Base-by-base conservation (phyloP, 2,797 vertebrate genomes). In the Chrysolophus pictus region DNA sequence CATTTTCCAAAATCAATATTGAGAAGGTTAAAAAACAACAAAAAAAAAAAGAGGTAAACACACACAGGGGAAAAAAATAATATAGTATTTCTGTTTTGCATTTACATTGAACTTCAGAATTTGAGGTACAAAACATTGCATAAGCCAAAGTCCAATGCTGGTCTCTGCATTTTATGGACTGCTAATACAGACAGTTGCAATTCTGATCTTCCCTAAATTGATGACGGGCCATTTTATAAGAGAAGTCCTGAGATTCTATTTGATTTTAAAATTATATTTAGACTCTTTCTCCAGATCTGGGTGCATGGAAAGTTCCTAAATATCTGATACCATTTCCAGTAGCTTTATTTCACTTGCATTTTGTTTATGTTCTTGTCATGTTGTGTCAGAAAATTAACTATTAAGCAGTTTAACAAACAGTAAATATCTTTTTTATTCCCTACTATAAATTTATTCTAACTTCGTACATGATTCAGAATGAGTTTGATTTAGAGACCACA, bases 91-190 rank as follows among this genome's bases (percentile, higher is more conserved):
- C 1, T 13, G 8, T 56, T 64, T n/a, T 19, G 18, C 9, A 5
- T 21, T 83, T 68, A 62, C n/a, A 28, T 6, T 13, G 41, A 78
- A n/a, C 15, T 10, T 6, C 22, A 69, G 17, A 55, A 28, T 59
- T 70, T 70, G 11, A 18, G 13, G 33, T 42, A 87, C 0, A 9
- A 56, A 81, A 18, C 2, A 60, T 67, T 17, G 31, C 31, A 29
- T 0, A n/a, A 13, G 2, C 14, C 21, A 11, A 15, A 29, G 10
- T 39, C 67, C 51, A 51, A 23, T 4, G 39, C 0, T 55, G 0
- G 4, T 3, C 23, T 79, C 35, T 46, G 23, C 33, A 21, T 51
- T 37, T 9, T 7, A 29, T 3, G 8, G 24, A 14, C 21, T 73
- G 13, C 21, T 58, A 46, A 55, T 14, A 29, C 28, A 83, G 35